Evolutionary conservation across 1,140 invertebrate species (phyloP), one percentile per base, ranked within the genome.

Genomic region (Aphaenogaster rudis): DNA sequence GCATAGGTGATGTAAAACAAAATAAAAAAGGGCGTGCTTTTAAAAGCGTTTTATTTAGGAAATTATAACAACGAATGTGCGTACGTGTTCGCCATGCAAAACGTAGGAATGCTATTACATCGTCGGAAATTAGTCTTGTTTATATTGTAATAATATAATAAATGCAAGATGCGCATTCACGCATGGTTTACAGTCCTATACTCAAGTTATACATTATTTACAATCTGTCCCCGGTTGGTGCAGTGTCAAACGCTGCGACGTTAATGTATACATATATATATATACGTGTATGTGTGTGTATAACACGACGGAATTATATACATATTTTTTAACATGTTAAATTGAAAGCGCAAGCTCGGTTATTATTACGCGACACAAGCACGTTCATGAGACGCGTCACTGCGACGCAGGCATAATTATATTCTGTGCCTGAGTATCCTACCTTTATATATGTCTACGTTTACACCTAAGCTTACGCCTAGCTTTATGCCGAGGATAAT

Each of bases 11-110:
- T 42, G n/a, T 52, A 28, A 50, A 67, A 59, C 8, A 48, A 77
- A 59, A 59, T 21, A 17, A 82, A 90, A 48, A 85, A 86, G 52
- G 17, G 21, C 59, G 57, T 81, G 76, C 52, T 87, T 87, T 87
- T 87, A 91, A 28, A 28, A 92, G 87, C 88, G 86, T 45, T 93
- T 92, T 92, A 93, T 92, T 92, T 91, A 88, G 59, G 86, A 92
- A 91, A 93, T 91, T 88, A 90, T 89, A 91, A 86, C 71, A 90
- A 92, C 64, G 86, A 89, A 69, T 74, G 88, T 88, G 72, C 71
- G 64, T 82, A 67, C 67, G 72, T 80, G 15, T 39, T 21, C 85
- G 80, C 61, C 33, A 87, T 87, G 66, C 80, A 88, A 33, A 78
- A 87, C 72, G 54, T 88, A 85, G 86, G 79, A 77, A 90, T 54